phyloP scores from a whole-genome alignment of 2,113 vertebrate species.

The Geococcyx californianus region DNA sequence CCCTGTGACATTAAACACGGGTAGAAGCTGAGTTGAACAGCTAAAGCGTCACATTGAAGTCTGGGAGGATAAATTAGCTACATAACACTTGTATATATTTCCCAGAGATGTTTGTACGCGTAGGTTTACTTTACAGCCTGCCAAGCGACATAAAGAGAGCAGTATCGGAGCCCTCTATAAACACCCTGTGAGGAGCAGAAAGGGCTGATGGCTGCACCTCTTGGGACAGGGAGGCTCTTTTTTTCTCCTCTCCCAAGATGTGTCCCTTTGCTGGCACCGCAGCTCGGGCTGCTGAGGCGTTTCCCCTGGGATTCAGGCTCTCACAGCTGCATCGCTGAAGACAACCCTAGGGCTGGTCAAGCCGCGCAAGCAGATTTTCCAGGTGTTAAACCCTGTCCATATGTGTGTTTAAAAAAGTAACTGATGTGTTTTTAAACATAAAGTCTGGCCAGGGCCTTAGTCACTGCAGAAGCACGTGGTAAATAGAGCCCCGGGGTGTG shows the following conservation, averaged over 20 bases:
- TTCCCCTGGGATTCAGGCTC: background rate
- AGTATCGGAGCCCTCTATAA: background rate
- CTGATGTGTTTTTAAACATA: background rate
- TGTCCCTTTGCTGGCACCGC: background rate
- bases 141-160: background rate
- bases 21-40: background rate
- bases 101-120: background rate
- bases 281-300: background rate
- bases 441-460: background rate
- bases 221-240: background rate
- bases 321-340: background rate
- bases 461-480: background rate
- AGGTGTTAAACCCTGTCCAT: background rate
- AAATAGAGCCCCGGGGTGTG: background rate
- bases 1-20: background rate
- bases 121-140: background rate
- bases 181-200: background rate
- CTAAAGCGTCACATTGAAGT: background rate
- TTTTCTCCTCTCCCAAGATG: background rate
- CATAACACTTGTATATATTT: slow-evolving; percentile 1
- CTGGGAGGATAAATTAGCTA: background rate
- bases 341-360: background rate
- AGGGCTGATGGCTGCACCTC: background rate
- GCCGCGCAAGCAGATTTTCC: background rate
- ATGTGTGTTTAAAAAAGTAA: background rate